Conservation (phyloP, 2,113 vertebrate species). For the Pogonocichla stellata region DNA sequence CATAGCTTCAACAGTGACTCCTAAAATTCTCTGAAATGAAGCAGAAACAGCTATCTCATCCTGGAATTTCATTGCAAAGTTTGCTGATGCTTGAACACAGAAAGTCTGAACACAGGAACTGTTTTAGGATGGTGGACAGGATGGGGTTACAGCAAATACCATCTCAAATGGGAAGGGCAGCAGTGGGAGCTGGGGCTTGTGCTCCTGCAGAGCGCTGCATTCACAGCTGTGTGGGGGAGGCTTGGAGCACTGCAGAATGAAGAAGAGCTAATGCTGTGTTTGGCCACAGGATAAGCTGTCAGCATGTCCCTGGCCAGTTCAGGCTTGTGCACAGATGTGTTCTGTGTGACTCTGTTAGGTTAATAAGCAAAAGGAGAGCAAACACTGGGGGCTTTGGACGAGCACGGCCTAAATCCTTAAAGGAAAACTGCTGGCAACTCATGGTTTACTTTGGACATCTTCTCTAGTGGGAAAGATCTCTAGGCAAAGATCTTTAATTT, state of each 20-base stretch:
- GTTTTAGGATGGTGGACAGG: neutral
- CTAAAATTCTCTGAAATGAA: neutral
- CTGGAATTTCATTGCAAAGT: fast-evolving
- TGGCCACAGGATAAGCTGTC: neutral
- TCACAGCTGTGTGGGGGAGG: fast-evolving
- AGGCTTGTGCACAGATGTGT: neutral
- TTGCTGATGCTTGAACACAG: neutral
- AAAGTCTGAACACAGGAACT: neutral
- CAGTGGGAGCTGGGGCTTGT: neutral
- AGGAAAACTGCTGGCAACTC: neutral
- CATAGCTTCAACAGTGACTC: neutral
- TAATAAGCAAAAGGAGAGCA: neutral
- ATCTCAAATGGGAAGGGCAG: neutral
- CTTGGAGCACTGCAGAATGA: neutral
- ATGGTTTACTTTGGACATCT: neutral
- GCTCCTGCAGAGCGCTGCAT: neutral
- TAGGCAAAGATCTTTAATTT: neutral
- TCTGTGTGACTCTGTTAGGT: neutral
- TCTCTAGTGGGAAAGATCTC: neutral
- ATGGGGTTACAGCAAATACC: neutral
- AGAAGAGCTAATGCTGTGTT: neutral
- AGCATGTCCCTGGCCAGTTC: fast-evolving
- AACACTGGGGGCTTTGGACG: neutral
- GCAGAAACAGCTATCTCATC: neutral
- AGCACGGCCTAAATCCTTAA: neutral